Evolutionary conservation across 2,113 vertebrate species (phyloP).

Genomic region (Sorex araneus): DNA sequence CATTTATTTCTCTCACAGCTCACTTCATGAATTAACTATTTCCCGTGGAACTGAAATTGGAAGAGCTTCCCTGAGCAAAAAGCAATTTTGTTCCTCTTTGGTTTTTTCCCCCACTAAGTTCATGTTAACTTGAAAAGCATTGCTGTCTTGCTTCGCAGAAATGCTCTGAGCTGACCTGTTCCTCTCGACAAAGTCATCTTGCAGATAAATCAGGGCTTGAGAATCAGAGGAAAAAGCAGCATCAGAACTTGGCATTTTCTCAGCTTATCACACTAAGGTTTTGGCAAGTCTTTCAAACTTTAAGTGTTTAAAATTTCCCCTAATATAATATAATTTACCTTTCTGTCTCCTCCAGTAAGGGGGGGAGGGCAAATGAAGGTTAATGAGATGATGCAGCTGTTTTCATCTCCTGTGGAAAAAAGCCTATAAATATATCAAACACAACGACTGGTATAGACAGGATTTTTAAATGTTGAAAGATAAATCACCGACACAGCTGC

Average conservation of each 20-base stretch:
- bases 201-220: neutral
- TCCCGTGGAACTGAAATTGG: constrained; percentile 61
- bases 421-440: constrained; percentile 26
- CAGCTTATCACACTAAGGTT: constrained; percentile 48
- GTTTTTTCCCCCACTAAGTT: constrained; percentile 30
- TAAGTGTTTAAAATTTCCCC: constrained; percentile 46
- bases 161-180: neutral
- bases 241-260: constrained; percentile 61
- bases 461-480: neutral
- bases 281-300: constrained; percentile 67
- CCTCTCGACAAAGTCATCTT: constrained; percentile 23
- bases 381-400: constrained; percentile 43
- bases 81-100: constrained; percentile 59
- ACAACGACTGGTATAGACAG: neutral
- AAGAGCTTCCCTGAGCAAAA: constrained; percentile 63
- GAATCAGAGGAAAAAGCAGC: neutral
- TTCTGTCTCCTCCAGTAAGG: neutral
- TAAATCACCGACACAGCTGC: neutral
- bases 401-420: constrained; percentile 34
- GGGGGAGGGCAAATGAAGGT: constrained; percentile 42
- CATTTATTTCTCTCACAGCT: neutral
- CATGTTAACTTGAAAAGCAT: constrained; percentile 7
- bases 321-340: constrained; percentile 65
- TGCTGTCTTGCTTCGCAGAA: neutral
- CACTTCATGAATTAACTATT: constrained; percentile 59